Conservation (phyloP, 2,888 invertebrate species). For the Pyrrhopygopsis socrates region DNA sequence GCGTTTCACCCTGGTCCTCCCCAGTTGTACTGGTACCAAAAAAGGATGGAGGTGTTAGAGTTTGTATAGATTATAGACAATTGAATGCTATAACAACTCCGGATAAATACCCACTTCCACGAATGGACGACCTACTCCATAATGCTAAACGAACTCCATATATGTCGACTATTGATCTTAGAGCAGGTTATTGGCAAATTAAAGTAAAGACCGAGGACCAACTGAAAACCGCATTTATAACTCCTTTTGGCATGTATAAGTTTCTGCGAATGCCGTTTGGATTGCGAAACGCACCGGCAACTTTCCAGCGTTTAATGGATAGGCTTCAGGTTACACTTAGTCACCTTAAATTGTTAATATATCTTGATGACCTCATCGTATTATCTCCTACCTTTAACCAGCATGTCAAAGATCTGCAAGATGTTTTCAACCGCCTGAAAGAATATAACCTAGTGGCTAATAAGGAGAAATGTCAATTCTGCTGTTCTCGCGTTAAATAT, state of each 20-base stretch:
- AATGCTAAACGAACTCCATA: background rate
- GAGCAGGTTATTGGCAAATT: background rate
- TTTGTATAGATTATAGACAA: conserved; percentile 23
- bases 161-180: background rate
- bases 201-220: background rate
- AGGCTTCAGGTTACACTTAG: too few relatives aligned
- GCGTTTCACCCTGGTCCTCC: conserved; percentile 88
- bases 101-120: conserved; percentile 13
- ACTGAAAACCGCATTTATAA: background rate
- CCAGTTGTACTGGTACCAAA: conserved; percentile 88
- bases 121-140: conserved; percentile 19
- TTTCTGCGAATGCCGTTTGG: conserved; percentile 15
- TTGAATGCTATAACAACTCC: conserved; percentile 14
- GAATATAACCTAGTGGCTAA: conserved; percentile 83
- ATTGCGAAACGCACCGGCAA: background rate
- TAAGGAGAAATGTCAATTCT: conserved; percentile 83
- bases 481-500: conserved; percentile 63
- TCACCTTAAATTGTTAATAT: conserved; percentile 79
- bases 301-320: conserved; percentile 4
- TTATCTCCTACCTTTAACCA: conserved; percentile 76
- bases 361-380: conserved; percentile 87
- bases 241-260: conserved; percentile 2
- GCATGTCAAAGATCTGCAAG: conserved; percentile 83
- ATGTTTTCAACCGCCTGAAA: conserved; percentile 80
- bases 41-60: conserved; percentile 73